Evolutionary conservation across 2,888 invertebrate species (phyloP).

Genomic region (Idaea straminata): DNA sequence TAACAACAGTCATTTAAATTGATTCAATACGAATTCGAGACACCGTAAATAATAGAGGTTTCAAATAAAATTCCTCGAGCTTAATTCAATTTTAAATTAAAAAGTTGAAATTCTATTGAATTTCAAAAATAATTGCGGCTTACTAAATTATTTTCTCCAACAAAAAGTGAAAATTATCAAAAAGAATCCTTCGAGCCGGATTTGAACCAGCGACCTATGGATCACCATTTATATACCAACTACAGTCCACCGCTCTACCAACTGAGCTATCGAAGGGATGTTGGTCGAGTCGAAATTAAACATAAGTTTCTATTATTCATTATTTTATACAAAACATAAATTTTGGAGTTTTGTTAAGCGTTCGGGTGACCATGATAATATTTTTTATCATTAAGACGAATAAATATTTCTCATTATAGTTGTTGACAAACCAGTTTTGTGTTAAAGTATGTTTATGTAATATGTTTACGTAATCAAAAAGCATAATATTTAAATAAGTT

Average conservation of each 20-base stretch:
- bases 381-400: neutral
- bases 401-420: too few species aligned
- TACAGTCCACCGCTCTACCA: slow-evolving; percentile 82
- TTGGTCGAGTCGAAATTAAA: slow-evolving; percentile 11
- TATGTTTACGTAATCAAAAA: too few species aligned
- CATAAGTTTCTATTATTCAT: neutral
- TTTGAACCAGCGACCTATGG: slow-evolving; percentile 86
- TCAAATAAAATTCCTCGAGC: slow-evolving; percentile 22
- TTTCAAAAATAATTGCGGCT: neutral
- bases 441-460: too few species aligned
- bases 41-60: slow-evolving; percentile 40
- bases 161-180: slow-evolving; percentile 9
- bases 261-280: slow-evolving; percentile 79
- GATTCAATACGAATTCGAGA: slow-evolving; percentile 60
- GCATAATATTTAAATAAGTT: too few species aligned
- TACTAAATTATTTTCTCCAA: neutral
- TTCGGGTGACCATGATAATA: neutral
- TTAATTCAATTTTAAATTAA: neutral
- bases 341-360: neutral
- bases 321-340: neutral
- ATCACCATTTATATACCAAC: slow-evolving; percentile 49
- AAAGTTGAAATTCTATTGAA: neutral
- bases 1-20: slow-evolving; percentile 27
- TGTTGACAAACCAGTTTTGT: too few species aligned
- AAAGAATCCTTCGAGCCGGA: slow-evolving; percentile 82